Percentiles rank a stretch among this genome's conserved stretches.
Evolutionary conservation across 2,113 vertebrate genomes (phyloP).

Genomic region (Vulpes ferrilata): DNA sequence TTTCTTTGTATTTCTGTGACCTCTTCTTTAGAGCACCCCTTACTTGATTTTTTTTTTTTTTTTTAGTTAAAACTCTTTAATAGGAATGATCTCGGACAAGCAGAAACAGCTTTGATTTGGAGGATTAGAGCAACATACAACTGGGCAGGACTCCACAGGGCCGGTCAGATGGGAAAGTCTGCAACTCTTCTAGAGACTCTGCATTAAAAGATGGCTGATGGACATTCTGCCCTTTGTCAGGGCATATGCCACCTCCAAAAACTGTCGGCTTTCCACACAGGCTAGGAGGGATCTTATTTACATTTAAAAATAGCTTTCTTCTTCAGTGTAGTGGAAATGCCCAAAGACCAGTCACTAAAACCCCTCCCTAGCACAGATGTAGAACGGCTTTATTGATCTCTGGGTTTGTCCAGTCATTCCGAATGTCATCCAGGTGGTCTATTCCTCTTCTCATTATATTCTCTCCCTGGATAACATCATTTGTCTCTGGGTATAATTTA

Average conservation of each 20-base stretch:
- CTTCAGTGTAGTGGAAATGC: slow-evolving; percentile 68
- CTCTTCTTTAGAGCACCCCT: too few species aligned
- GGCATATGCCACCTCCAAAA: slow-evolving; percentile 68
- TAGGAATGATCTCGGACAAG: slow-evolving; percentile 74
- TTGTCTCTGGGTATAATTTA: too few species aligned
- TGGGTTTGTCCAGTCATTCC: slow-evolving; percentile 99
- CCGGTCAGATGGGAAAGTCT: not conserved
- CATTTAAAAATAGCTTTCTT: slow-evolving; percentile 82
- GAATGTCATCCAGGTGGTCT: slow-evolving; percentile 98
- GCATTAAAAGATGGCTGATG: slow-evolving; percentile 16
- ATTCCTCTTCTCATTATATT: too few species aligned
- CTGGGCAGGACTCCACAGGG: slow-evolving; percentile 48
- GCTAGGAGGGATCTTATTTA: slow-evolving; percentile 70
- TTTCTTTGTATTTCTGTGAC: too few species aligned
- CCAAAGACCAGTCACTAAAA: slow-evolving; percentile 1
- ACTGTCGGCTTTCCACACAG: slow-evolving; percentile 74
- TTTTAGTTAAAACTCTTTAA: slow-evolving; percentile 80
- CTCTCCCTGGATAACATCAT: too few species aligned
- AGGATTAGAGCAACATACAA: slow-evolving; percentile 59
- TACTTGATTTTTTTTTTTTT: too few species aligned
- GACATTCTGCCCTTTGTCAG: not conserved
- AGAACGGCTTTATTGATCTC: slow-evolving; percentile 98
- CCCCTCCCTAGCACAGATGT: slow-evolving; percentile 92
- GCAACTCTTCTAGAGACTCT: slow-evolving; percentile 64
- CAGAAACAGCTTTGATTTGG: slow-evolving; percentile 75